Conservation (phyloP, 2,888 invertebrate genomes). For the Villa cingulata region DNA sequence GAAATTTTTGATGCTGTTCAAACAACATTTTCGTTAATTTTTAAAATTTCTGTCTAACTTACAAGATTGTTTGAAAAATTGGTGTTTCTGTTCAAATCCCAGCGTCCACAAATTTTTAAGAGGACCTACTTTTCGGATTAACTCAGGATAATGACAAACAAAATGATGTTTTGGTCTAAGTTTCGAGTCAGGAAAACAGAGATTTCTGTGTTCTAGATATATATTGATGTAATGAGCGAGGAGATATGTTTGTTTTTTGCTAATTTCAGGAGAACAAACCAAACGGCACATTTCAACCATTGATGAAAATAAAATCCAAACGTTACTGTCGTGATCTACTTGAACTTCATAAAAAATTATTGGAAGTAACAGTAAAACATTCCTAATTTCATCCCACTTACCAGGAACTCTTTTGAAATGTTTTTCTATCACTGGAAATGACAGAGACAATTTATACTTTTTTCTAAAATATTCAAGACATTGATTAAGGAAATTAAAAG, state of each 20-base stretch:
- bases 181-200: conserved; percentile 6
- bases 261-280: background rate
- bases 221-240: too few relatives aligned
- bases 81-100: conserved; percentile 20
- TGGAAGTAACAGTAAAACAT: background rate
- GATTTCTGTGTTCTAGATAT: conserved; percentile 1
- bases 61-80: conserved; percentile 16
- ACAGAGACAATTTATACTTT: background rate
- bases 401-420: background rate
- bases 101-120: conserved; percentile 12
- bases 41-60: conserved; percentile 16
- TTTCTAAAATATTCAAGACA: background rate
- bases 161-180: conserved; percentile 13
- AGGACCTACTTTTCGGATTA: conserved; percentile 10
- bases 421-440: background rate
- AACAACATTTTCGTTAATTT: conserved; percentile 5
- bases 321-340: background rate
- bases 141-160: conserved; percentile 11
- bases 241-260: background rate
- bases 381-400: background rate
- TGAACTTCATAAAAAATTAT: background rate
- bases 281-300: conserved; percentile 5
- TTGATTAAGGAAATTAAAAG: background rate
- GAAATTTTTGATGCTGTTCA: background rate
- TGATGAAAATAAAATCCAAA: background rate